Base-by-base conservation (phyloP, 2,888 invertebrate species). In the Hemicrepidius hirtus region DNA sequence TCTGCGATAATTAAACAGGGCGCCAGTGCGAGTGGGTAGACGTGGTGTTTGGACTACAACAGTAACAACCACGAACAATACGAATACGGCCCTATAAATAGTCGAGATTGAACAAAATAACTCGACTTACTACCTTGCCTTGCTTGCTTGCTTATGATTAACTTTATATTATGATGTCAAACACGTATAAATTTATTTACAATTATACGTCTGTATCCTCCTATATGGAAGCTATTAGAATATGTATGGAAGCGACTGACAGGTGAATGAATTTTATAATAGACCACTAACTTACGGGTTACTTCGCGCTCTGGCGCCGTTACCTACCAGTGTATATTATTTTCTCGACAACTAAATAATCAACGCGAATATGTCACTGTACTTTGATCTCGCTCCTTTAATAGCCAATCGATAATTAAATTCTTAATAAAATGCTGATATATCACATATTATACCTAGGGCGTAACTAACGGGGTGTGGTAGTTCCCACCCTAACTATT, bases 171-270 rank as follows among this genome's bases (percentile, higher is more conserved):
- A 60, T 40, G 46, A 65, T 71, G 71, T 66, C 65, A 71, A 71
- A 71, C 71, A 60, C 66, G 65, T 66, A 64, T 63, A 64, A 69
- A 64, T 64, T 69, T 69, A 69, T 69, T 69, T 64, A 69, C 63
- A 69, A 69, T 69, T 69, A 69, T 69, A 69, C 55, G 63, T 69
- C 57, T 69, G 69, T 63, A 69, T 64, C 57, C 41, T 60, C 62
- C 12, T 60, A 50, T 62, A 62, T 60, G 68, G 68, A 32, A 24
- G 41, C 68, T 50, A 68, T 68, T 68, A 68, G 68, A 62, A 68
- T 68, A 50, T 68, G 68, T 50, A 50, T 68, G 37, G 60, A 60
- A 62, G 55, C 68, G 35, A 49, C 46, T 46, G 67, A 53, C 60
- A 60, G 60, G 60, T 60, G 60, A 68, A 68, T 62, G 68, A 64